Conservation (phyloP, 1,140 invertebrate genomes). For the Rhopalosiphum maidis region DNA sequence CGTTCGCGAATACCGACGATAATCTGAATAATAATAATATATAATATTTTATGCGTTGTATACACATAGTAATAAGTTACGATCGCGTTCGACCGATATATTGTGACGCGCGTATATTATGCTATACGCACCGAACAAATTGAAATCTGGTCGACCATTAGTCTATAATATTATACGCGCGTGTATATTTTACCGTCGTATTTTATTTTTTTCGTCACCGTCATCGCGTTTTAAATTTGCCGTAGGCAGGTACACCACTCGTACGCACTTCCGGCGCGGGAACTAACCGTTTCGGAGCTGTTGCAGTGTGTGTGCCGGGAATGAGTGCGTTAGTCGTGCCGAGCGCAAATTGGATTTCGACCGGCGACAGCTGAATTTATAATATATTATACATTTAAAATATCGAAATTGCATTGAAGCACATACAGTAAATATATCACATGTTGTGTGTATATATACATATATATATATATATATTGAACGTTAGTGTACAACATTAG, state of each 20-base stretch:
- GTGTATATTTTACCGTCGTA: not conserved
- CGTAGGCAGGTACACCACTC: not conserved
- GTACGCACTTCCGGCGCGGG: not conserved
- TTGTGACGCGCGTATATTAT: not conserved
- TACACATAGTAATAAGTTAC: too few relatives aligned
- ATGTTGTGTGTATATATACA: too few relatives aligned
- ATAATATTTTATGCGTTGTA: too few relatives aligned
- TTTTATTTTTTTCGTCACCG: not conserved
- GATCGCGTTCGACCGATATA: too few relatives aligned
- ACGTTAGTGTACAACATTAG: not conserved
- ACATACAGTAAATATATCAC: not conserved
- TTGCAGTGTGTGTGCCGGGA: not conserved
- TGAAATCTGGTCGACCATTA: not conserved
- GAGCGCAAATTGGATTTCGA: not conserved
- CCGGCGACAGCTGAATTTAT: not conserved
- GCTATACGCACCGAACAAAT: not conserved
- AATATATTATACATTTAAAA: not conserved
- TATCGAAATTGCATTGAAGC: conserved; percentile 6
- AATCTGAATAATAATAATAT: too few relatives aligned
- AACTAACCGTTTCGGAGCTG: not conserved
- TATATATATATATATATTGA: not conserved
- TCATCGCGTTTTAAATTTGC: not conserved
- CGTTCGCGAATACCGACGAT: too few relatives aligned
- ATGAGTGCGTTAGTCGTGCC: not conserved
- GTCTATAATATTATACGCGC: not conserved